phyloP scores from a whole-genome alignment of 2,888 invertebrate species.

The Pachymerium ferrugineum region DNA sequence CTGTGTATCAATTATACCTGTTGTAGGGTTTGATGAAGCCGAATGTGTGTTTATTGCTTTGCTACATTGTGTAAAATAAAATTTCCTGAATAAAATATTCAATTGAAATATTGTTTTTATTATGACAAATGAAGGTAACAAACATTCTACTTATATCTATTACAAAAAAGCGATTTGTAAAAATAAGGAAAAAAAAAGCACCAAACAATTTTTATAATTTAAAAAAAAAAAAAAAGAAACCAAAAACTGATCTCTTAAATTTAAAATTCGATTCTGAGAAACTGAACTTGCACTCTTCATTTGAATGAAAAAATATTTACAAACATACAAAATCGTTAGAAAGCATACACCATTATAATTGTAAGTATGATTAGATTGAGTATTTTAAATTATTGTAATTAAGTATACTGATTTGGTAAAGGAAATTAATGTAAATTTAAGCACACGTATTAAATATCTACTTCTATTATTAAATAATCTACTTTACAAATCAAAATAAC shows the following conservation, averaged over 20 bases:
- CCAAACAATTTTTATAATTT: background rate
- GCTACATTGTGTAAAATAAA: background rate
- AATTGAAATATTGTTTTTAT: background rate
- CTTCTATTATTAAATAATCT: background rate
- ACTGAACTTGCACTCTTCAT: background rate
- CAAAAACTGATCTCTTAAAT: background rate
- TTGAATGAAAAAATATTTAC: background rate
- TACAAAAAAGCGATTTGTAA: background rate
- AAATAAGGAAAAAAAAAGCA: background rate
- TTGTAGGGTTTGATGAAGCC: background rate
- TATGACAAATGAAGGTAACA: background rate
- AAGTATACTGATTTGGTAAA: too few relatives aligned
- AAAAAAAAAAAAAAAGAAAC: background rate
- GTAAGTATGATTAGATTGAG: background rate
- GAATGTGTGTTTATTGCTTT: background rate
- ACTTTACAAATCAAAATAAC: background rate
- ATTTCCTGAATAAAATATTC: background rate
- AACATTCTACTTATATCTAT: too few relatives aligned
- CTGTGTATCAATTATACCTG: slow-evolving; percentile 6
- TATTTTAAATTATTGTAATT: background rate
- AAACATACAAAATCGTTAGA: background rate
- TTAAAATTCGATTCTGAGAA: slow-evolving; percentile 17
- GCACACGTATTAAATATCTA: background rate
- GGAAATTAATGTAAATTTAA: too few relatives aligned
- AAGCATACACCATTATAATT: background rate